Percentiles rank a stretch among this genome's conserved stretches.
Conservation (phyloP, 2,113 vertebrate genomes). For the Microcebus jonahi region DNA sequence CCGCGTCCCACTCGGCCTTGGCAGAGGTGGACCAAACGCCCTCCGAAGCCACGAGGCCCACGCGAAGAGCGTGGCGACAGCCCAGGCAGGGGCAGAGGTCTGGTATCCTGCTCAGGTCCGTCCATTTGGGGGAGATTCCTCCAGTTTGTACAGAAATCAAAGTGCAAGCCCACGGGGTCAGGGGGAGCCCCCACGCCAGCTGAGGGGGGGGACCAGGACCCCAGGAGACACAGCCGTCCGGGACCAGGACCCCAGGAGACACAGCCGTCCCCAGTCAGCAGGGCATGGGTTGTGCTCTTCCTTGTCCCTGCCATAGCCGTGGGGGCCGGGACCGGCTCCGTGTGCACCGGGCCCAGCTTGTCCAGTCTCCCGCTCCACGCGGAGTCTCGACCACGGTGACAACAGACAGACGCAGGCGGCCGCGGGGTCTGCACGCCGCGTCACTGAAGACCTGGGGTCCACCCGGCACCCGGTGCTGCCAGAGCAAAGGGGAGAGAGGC, state of each 20-base stretch:
- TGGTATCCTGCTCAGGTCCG: slow-evolving; percentile 67
- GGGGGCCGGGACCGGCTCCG: slow-evolving; percentile 61
- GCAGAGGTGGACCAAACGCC: slow-evolving; percentile 1
- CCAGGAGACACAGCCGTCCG: slow-evolving; percentile 80
- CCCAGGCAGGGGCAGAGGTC: slow-evolving; percentile 38
- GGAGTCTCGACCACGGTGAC: slow-evolving; percentile 85
- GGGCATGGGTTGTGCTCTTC: slow-evolving; percentile 68
- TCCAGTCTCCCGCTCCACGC: slow-evolving; percentile 86
- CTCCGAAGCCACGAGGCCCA: neutral
- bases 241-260: slow-evolving; percentile 66
- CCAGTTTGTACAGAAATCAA: slow-evolving; percentile 70
- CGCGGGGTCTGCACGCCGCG: neutral
- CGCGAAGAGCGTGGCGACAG: neutral
- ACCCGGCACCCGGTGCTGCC: neutral
- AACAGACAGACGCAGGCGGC: slow-evolving; percentile 76
- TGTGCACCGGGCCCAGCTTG: slow-evolving; percentile 83
- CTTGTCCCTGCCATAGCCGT: neutral
- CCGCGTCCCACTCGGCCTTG: neutral
- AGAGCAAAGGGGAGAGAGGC: neutral
- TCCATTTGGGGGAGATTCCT: slow-evolving; percentile 73
- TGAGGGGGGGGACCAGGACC: no score
- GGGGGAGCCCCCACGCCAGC: slow-evolving; percentile 60
- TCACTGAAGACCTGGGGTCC: neutral
- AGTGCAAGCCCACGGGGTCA: slow-evolving; percentile 38
- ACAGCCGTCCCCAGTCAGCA: slow-evolving; percentile 76